Conservation (phyloP, 2,113 vertebrate species). For the Istiophorus platypterus region DNA sequence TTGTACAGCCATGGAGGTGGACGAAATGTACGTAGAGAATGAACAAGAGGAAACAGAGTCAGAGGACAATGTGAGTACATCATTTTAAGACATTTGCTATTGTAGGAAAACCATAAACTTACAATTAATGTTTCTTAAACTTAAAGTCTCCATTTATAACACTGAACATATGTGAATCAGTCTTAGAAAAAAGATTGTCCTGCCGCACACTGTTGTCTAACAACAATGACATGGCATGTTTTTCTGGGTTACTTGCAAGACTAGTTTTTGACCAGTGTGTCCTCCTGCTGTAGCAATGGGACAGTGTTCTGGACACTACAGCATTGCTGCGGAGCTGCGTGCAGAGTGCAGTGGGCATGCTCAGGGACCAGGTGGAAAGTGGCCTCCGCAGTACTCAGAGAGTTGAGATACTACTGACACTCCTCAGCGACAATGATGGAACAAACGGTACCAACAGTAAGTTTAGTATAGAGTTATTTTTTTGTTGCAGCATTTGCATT, state of each 20-base stretch:
- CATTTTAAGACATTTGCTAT: neutral
- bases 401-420: constrained; percentile 89
- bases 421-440: constrained; percentile 81
- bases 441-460: constrained; percentile 77
- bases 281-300: constrained; percentile 46
- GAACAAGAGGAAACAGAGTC: constrained; percentile 50
- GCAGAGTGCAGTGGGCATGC: constrained; percentile 92
- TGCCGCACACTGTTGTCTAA: neutral
- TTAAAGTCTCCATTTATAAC: neutral
- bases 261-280: constrained; percentile 6
- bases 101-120: neutral
- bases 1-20: constrained; percentile 78
- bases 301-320: constrained; percentile 88
- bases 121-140: neutral
- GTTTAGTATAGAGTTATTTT: neutral
- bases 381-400: constrained; percentile 84
- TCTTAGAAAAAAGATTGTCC: neutral
- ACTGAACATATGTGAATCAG: neutral
- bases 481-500: neutral
- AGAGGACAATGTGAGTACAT: constrained; percentile 69
- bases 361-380: constrained; percentile 84
- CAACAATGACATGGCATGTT: neutral
- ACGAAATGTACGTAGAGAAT: constrained; percentile 70
- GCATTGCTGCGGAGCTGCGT: constrained; percentile 91
- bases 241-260: neutral